These are phyloP conservation scores for Tuta absoluta DNA, from an alignment of 2,888 invertebrate genomes.

Conservation along the genomic window DNA sequence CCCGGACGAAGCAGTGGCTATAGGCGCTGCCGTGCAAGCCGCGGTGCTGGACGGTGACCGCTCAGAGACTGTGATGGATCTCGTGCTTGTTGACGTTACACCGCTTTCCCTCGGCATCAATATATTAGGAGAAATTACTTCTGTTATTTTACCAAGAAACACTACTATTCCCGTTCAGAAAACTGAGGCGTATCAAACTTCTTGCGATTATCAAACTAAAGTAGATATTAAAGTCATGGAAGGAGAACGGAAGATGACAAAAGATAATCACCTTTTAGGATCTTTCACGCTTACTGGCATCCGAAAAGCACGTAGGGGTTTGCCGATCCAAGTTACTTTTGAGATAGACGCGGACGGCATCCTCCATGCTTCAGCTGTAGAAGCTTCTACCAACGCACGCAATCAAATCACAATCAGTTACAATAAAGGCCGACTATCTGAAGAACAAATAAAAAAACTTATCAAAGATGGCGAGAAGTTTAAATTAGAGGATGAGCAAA, in stretches of 20 bases:
- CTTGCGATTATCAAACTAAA: slow-evolving; percentile 86
- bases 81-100: no score
- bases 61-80: no score
- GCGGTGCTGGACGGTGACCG: no score
- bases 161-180: slow-evolving; percentile 84
- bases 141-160: slow-evolving; percentile 85
- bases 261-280: slow-evolving; percentile 83
- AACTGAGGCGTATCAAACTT: slow-evolving; percentile 85
- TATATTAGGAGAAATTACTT: slow-evolving; percentile 86
- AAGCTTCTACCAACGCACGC: neutral
- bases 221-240: slow-evolving; percentile 85
- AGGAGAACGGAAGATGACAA: slow-evolving; percentile 87
- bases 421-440: neutral
- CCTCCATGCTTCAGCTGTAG: slow-evolving; percentile 75
- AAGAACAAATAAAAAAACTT: neutral
- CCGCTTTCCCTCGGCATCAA: no score
- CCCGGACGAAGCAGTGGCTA: slow-evolving; percentile 89
- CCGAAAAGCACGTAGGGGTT: slow-evolving; percentile 82
- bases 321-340: neutral
- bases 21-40: no score
- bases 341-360: slow-evolving; percentile 3
- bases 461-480: neutral
- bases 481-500: neutral
- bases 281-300: slow-evolving; percentile 82
- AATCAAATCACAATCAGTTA: neutral